Percentiles rank a stretch among this genome's conserved stretches.
Evolutionary conservation across 2,888 invertebrate genomes (phyloP).

Genomic region (Blastobasis adustella): DNA sequence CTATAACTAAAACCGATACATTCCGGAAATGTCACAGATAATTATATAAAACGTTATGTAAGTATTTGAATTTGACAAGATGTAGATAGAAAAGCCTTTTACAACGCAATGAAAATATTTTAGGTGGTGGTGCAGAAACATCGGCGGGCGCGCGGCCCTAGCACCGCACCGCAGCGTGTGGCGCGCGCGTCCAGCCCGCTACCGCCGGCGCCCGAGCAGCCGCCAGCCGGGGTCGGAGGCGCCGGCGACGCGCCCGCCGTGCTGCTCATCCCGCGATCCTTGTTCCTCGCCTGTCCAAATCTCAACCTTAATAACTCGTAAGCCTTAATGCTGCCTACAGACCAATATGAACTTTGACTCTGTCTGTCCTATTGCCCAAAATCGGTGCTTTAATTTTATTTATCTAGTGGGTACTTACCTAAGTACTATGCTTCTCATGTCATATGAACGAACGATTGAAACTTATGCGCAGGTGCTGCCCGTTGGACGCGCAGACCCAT

Average conservation of each 20-base stretch:
- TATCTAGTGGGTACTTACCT: no score
- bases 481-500: no score
- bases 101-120: neutral
- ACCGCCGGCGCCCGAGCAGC: neutral
- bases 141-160: neutral
- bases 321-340: neutral
- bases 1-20: no score
- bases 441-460: no score
- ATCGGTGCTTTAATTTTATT: no score
- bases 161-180: conserved; percentile 12
- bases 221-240: neutral
- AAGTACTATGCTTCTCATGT: no score
- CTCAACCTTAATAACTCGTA: neutral
- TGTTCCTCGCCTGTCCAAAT: neutral
- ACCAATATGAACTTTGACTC: neutral
- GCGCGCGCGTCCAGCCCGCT: conserved; percentile 20
- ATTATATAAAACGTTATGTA: neutral
- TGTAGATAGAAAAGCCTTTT: conserved; percentile 2
- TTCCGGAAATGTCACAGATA: neutral
- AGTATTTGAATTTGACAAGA: neutral
- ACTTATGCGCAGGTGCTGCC: no score
- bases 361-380: no score
- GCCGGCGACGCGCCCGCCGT: neutral
- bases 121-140: no score
- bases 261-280: neutral